Evolutionary conservation across 2,113 vertebrate genomes (phyloP).

Genomic region (Tachuris rubrigastra): DNA sequence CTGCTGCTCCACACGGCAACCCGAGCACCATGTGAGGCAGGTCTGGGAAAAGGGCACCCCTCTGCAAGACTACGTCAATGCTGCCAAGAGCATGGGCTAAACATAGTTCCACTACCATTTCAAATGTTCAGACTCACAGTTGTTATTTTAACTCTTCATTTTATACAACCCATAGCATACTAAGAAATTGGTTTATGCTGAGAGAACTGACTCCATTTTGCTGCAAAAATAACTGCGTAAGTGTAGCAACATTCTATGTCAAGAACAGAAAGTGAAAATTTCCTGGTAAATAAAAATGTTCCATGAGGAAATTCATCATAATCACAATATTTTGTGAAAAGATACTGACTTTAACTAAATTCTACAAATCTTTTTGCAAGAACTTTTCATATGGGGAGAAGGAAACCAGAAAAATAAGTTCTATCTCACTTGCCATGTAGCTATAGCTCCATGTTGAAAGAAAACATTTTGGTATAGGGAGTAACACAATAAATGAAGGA

Average conservation of each 20-base stretch:
- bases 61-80: background rate
- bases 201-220: background rate
- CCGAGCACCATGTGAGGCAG: background rate
- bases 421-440: background rate
- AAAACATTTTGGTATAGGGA: background rate
- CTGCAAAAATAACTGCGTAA: background rate
- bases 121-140: background rate
- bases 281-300: background rate
- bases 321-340: background rate
- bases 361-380: background rate
- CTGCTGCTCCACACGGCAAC: background rate
- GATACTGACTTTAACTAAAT: background rate
- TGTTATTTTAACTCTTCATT: background rate
- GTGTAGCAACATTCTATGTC: background rate
- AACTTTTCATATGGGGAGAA: background rate
- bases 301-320: background rate
- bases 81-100: background rate
- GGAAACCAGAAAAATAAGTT: background rate
- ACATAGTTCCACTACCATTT: background rate
- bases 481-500: background rate
- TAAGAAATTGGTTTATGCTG: background rate
- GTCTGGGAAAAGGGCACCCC: background rate
- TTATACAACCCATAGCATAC: background rate
- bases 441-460: background rate
- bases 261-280: background rate